phyloP scores from a whole-genome alignment of 1,140 invertebrate species.

The Pseudomyrmex pallidus region DNA sequence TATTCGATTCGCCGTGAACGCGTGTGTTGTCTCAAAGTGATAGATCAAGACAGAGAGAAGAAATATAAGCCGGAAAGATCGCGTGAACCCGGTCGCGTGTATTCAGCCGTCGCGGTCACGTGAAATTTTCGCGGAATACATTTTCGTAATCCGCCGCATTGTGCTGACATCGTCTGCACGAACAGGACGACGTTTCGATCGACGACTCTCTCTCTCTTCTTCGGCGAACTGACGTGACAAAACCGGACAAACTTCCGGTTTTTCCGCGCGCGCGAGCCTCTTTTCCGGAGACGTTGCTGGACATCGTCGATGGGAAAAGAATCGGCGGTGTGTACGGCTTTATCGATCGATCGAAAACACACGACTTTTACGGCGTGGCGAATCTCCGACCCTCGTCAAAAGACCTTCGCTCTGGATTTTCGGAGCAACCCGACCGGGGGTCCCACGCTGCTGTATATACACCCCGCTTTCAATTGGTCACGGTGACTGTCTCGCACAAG shows the following conservation, averaged over 20 bases:
- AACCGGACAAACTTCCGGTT: slow-evolving; percentile 13
- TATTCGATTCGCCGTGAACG: neutral
- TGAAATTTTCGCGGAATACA: slow-evolving; percentile 34
- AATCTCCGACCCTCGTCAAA: slow-evolving; percentile 17
- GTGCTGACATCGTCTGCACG: slow-evolving; percentile 37
- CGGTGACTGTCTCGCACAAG: slow-evolving; percentile 40
- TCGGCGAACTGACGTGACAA: slow-evolving; percentile 55
- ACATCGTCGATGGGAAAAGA: slow-evolving; percentile 32
- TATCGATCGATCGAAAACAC: slow-evolving; percentile 21
- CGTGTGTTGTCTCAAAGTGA: neutral
- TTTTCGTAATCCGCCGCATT: slow-evolving; percentile 52
- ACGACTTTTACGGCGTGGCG: slow-evolving; percentile 19
- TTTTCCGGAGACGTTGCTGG: slow-evolving; percentile 45
- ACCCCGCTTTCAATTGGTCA: slow-evolving; percentile 61
- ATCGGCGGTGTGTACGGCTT: neutral
- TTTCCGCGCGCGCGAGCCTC: neutral
- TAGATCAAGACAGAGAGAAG: neutral
- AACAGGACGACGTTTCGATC: slow-evolving; percentile 20
- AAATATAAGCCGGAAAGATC: slow-evolving; percentile 5
- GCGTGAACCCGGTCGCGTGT: slow-evolving; percentile 51
- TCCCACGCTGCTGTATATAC: slow-evolving; percentile 48
- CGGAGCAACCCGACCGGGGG: neutral
- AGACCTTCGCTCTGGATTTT: slow-evolving; percentile 33
- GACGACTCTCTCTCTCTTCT: neutral
- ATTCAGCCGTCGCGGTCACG: slow-evolving; percentile 8